A percentile compares a stretch with the other conserved stretches of the same genome.
Evolutionary conservation across 2,888 invertebrate genomes (phyloP).

Genomic region (Watsonalla binaria): DNA sequence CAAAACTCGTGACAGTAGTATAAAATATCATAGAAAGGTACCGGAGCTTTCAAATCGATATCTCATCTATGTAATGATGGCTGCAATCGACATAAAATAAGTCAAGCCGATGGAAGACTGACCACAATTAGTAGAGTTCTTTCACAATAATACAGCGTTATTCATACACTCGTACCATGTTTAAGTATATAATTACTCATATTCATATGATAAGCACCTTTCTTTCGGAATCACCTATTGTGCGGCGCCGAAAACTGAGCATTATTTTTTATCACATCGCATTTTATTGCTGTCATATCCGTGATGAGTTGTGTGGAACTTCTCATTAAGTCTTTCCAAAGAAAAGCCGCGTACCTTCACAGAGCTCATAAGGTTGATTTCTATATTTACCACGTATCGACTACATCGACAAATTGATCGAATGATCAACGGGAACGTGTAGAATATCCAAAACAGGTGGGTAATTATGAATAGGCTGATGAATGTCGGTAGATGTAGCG

Average conservation of each 20-base stretch:
- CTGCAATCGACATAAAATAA: neutral
- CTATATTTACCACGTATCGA: no score
- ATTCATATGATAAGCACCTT: constrained; percentile 12
- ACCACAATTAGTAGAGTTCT: neutral
- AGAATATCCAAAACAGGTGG: no score
- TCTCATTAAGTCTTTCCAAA: constrained; percentile 14
- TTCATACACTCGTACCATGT: constrained; percentile 7
- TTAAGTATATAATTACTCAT: constrained; percentile 22
- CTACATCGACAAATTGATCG: no score
- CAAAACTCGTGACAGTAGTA: no score
- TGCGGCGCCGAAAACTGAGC: constrained; percentile 12
- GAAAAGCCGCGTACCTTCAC: neutral
- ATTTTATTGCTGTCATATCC: constrained; percentile 27
- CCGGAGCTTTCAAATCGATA: no score
- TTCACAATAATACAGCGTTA: constrained; percentile 1
- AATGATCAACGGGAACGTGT: no score
- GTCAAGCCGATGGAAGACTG: neutral
- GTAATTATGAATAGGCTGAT: no score
- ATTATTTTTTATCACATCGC: constrained; percentile 11
- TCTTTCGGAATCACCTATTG: constrained; percentile 36
- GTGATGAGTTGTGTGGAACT: constrained; percentile 12
- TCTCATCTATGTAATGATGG: no score
- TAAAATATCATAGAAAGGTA: no score
- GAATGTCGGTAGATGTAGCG: no score
- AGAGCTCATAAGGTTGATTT: neutral